Percentiles rank a stretch among this genome's conserved stretches.
Conservation (phyloP, 2,113 vertebrate genomes). For the Athene noctua region DNA sequence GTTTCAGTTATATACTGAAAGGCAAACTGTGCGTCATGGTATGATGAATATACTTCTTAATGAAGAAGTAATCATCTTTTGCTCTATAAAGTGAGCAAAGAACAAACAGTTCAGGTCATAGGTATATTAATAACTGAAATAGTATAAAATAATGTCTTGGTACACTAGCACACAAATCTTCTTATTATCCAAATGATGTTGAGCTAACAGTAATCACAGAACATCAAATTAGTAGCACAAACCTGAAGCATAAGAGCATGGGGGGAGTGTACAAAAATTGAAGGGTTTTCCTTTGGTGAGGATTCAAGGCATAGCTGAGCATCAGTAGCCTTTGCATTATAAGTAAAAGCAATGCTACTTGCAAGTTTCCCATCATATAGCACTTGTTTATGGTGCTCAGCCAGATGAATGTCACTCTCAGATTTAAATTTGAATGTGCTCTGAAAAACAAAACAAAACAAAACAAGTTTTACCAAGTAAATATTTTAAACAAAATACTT, state of each 20-base stretch:
- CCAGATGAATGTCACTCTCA: slow-evolving; percentile 97
- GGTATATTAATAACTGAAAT: not conserved
- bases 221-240: slow-evolving; percentile 1
- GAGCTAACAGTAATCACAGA: not conserved
- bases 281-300: slow-evolving; percentile 96
- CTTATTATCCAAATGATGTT: not conserved
- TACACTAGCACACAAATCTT: not conserved
- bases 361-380: slow-evolving; percentile 96
- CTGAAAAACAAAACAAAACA: slow-evolving; percentile 70
- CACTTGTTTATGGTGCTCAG: slow-evolving; percentile 98
- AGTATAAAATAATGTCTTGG: not conserved
- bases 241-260: slow-evolving; percentile 99
- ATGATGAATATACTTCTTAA: not conserved
- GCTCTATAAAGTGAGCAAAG: not conserved
- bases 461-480: not conserved
- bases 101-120: not conserved
- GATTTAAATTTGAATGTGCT: slow-evolving; percentile 99
- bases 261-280: slow-evolving; percentile 98
- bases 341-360: slow-evolving; percentile 96
- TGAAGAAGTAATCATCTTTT: not conserved
- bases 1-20: not conserved
- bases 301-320: slow-evolving; percentile 98
- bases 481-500: not conserved
- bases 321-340: slow-evolving; percentile 97
- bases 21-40: not conserved